Base-by-base conservation (phyloP, 2,797 vertebrate genomes). In the Girardinus metallicus region DNA sequence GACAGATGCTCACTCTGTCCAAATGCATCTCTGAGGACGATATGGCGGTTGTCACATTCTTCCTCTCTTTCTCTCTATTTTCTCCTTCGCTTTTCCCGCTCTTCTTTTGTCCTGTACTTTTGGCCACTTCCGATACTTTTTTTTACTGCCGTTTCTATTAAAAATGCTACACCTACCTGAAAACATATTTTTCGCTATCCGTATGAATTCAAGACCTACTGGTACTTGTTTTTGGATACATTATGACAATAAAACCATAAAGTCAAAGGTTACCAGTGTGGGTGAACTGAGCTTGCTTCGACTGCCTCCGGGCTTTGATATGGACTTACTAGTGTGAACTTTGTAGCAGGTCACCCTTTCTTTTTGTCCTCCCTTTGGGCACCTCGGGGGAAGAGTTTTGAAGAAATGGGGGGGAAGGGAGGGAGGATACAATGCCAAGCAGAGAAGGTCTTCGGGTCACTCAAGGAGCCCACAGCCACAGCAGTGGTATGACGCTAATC, bases 1-100 rank as follows among this genome's bases (percentile, higher is more conserved):
- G 95, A 96, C 95, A 96, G 95, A 95, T 95, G 93, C 94, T 95
- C 94, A 91, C 94, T 95, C 95, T 94, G 95, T 96, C 95, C 94
- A 94, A 95, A 94, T 94, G 94, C 93, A 95, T 95, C 95, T 96
- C 95, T 91, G 93, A 94, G 94, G 93, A 95, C 89, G 91, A 94
- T 95, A 94, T 95, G 95, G 93, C 87, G 88, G 91, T 94, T 95
- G 95, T 95, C 95, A 95, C 86, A 91, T 91, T 87, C 90, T 79
- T 89, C 82, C 89, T 83, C 85, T 82, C 83, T 80, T 75, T 82
- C 74, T 73, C 41, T 62, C 74, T 81, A 82, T 88, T 91, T 86
- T 85, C 89, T 85, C 81, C 66, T 81, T 76, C 75, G 55, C 79
- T 82, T 53, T 77, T 86, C 75, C 79, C 70, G 11, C 60, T 79